These are phyloP conservation scores for Rotaria macrura DNA, from an alignment of 2,888 invertebrate genomes.

Conservation along the genomic window DNA sequence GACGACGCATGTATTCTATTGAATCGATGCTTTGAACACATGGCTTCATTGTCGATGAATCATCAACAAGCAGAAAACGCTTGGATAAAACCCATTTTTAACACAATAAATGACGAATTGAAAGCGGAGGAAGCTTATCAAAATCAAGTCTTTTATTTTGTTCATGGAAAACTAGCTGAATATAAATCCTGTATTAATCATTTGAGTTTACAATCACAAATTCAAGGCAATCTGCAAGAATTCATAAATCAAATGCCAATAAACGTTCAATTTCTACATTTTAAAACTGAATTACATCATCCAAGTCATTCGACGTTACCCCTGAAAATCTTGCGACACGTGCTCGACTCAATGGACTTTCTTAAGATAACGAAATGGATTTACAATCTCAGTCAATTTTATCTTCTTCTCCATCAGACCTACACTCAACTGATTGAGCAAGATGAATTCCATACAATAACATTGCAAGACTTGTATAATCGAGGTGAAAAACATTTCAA, in stretches of 20 bases:
- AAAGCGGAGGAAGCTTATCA: background rate
- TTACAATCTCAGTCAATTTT: background rate
- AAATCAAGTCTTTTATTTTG: background rate
- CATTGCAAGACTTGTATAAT: background rate
- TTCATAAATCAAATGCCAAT: background rate
- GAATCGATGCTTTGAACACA: background rate
- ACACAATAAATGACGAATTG: background rate
- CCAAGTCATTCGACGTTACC: background rate
- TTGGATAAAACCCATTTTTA: background rate
- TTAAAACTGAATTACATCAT: background rate
- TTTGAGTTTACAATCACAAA: background rate
- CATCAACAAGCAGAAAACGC: background rate
- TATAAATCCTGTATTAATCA: background rate
- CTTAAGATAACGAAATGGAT: background rate
- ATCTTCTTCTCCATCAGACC: background rate
- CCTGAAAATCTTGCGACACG: background rate
- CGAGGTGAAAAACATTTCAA: background rate
- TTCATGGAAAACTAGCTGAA: background rate
- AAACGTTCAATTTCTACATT: background rate
- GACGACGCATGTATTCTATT: background rate
- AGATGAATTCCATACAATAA: background rate
- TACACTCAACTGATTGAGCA: background rate
- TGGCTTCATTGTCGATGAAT: background rate
- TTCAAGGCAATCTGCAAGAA: background rate
- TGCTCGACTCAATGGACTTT: background rate